These are phyloP conservation scores for Drosophila nannoptera DNA, from an alignment of 1,140 invertebrate species.

Conservation along the genomic window DNA sequence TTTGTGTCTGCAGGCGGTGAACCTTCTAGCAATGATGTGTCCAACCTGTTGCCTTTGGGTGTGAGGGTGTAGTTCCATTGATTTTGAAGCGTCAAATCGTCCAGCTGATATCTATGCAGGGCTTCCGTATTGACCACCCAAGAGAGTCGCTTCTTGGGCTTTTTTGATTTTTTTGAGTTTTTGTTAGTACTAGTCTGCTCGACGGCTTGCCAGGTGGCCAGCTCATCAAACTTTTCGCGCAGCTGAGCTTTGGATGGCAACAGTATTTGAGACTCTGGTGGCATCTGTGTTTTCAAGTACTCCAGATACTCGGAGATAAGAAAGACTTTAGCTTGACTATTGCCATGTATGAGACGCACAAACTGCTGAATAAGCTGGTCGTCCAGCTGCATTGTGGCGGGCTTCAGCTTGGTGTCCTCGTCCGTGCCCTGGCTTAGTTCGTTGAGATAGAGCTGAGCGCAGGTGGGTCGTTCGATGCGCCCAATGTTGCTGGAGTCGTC, in stretches of 20 bases:
- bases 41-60: slow-evolving; percentile 64
- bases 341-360: slow-evolving; percentile 85
- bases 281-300: slow-evolving; percentile 80
- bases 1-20: slow-evolving; percentile 29
- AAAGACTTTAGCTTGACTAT: slow-evolving; percentile 81
- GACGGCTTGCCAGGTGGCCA: slow-evolving; percentile 82
- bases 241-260: slow-evolving; percentile 77
- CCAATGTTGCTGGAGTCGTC: slow-evolving; percentile 80
- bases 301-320: slow-evolving; percentile 84
- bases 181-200: slow-evolving; percentile 54
- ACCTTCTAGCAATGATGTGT: slow-evolving; percentile 32
- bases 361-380: slow-evolving; percentile 81
- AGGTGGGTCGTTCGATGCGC: slow-evolving; percentile 34
- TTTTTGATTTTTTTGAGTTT: slow-evolving; percentile 80
- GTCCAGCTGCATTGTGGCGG: slow-evolving; percentile 71
- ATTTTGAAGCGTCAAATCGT: slow-evolving; percentile 81
- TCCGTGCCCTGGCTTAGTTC: slow-evolving; percentile 50
- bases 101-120: slow-evolving; percentile 81
- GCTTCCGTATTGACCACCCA: slow-evolving; percentile 85
- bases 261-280: slow-evolving; percentile 1
- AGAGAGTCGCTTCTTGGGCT: slow-evolving; percentile 81
- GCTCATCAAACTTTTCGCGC: slow-evolving; percentile 81
- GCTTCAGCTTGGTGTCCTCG: slow-evolving; percentile 63
- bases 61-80: slow-evolving; percentile 80
- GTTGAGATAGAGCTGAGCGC: slow-evolving; percentile 53